Evolutionary conservation across 2,113 vertebrate species (phyloP).

Genomic region (Aphyosemion australe): DNA sequence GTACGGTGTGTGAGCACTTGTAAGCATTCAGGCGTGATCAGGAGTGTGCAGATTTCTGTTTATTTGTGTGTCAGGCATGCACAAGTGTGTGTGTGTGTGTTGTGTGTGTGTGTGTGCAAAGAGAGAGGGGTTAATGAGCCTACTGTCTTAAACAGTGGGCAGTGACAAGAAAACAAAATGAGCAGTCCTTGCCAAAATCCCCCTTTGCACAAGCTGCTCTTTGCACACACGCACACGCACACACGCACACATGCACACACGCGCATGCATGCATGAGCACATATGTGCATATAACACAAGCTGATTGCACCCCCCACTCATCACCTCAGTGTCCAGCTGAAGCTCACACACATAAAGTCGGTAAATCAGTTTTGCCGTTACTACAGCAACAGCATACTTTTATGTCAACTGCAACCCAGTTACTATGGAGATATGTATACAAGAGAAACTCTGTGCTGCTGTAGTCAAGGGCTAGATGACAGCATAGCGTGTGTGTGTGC

Average conservation of each 20-base stretch:
- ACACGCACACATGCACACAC: constrained; percentile 4
- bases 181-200: constrained; percentile 72
- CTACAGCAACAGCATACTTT: constrained; percentile 96
- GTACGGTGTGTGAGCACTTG: constrained; percentile 27
- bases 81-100: constrained; percentile 10
- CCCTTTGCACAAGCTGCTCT: constrained; percentile 58
- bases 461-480: constrained; percentile 92
- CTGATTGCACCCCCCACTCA: constrained; percentile 43
- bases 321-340: constrained; percentile 51
- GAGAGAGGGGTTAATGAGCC: constrained; percentile 72
- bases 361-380: constrained; percentile 91
- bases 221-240: constrained; percentile 7
- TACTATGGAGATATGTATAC: constrained; percentile 94
- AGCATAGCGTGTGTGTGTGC: constrained; percentile 76
- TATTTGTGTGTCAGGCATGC: constrained; percentile 46
- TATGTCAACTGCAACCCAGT: constrained; percentile 93
- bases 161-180: constrained; percentile 69
- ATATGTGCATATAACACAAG: constrained; percentile 20
- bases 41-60: constrained; percentile 23
- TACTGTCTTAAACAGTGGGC: constrained; percentile 73
- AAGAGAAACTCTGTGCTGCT: constrained; percentile 89
- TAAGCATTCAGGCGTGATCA: constrained; percentile 52
- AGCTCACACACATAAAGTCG: constrained; percentile 42
- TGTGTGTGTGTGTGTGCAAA: constrained; percentile 14
- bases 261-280: constrained; percentile 6